These are phyloP conservation scores for Melanotaenia duboulayi DNA, from an alignment of 2,113 vertebrate species.

Conservation along the genomic window DNA sequence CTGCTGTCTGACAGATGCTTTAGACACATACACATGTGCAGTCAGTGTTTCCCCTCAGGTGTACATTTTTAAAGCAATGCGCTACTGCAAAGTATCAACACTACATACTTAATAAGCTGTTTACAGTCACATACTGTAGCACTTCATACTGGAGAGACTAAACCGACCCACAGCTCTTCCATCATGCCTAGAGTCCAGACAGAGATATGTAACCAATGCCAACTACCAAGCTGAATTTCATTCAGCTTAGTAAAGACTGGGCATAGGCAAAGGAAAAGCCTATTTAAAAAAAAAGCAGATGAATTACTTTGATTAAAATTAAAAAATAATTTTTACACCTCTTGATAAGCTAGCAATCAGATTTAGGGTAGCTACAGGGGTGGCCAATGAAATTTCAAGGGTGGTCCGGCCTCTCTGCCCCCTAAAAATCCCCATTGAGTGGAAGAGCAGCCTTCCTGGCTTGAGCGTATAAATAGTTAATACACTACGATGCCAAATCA, in stretches of 20 bases:
- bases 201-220: neutral
- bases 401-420: no score
- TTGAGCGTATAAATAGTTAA: slow-evolving; percentile 3
- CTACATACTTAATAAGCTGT: neutral
- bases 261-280: no score
- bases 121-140: neutral
- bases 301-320: neutral
- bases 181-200: neutral
- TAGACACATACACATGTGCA: slow-evolving; percentile 16
- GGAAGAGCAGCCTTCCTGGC: neutral
- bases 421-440: no score
- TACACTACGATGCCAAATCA: slow-evolving; percentile 22
- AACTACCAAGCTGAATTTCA: neutral
- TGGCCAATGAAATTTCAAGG: no score
- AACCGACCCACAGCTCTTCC: neutral
- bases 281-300: no score
- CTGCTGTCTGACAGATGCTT: slow-evolving; percentile 47
- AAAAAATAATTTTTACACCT: no score
- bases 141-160: neutral
- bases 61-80: neutral
- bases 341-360: no score
- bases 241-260: no score
- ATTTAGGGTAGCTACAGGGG: no score
- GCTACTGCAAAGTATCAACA: neutral
- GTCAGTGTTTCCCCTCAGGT: slow-evolving; percentile 22